A percentile compares a stretch with the other conserved stretches of the same genome.
These are phyloP conservation scores for Eptesicus fuscus DNA, from an alignment of 2,113 vertebrate genomes.

Conservation along the genomic window DNA sequence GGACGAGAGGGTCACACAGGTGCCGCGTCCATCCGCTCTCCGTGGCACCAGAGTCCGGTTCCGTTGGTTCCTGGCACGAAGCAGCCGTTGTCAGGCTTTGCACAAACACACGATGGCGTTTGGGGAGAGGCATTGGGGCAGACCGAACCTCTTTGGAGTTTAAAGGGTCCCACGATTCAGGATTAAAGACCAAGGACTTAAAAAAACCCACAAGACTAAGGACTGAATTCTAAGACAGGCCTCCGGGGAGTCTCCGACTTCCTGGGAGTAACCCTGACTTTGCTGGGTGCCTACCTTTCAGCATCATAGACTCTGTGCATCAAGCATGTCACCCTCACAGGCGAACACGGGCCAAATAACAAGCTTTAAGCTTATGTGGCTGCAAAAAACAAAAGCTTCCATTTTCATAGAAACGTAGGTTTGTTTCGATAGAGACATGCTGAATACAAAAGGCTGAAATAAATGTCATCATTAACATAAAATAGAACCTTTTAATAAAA, in stretches of 20 bases:
- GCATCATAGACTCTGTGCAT: background rate
- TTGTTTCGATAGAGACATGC: too few species aligned
- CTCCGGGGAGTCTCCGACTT: background rate
- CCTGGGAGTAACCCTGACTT: background rate
- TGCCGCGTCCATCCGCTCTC: background rate
- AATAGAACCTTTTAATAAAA: too few species aligned
- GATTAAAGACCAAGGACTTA: background rate
- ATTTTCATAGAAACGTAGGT: too few species aligned
- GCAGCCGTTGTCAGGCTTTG: background rate
- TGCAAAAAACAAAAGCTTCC: too few species aligned
- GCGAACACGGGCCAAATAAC: too few species aligned
- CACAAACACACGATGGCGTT: background rate
- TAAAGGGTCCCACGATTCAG: background rate
- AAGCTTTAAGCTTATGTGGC: too few species aligned
- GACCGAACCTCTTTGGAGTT: background rate
- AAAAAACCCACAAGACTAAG: too few species aligned
- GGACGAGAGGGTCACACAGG: background rate
- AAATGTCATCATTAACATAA: too few species aligned
- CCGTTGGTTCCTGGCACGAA: background rate
- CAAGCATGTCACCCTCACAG: too few species aligned
- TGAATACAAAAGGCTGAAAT: too few species aligned
- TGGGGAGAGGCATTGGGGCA: background rate
- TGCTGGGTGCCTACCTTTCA: background rate
- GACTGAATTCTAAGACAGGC: background rate
- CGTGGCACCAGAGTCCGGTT: background rate